A percentile compares a stretch with the other conserved stretches of the same genome.
These are phyloP conservation scores for Platycnemis pennipes DNA, from an alignment of 2,888 invertebrate genomes.

Conservation along the genomic window DNA sequence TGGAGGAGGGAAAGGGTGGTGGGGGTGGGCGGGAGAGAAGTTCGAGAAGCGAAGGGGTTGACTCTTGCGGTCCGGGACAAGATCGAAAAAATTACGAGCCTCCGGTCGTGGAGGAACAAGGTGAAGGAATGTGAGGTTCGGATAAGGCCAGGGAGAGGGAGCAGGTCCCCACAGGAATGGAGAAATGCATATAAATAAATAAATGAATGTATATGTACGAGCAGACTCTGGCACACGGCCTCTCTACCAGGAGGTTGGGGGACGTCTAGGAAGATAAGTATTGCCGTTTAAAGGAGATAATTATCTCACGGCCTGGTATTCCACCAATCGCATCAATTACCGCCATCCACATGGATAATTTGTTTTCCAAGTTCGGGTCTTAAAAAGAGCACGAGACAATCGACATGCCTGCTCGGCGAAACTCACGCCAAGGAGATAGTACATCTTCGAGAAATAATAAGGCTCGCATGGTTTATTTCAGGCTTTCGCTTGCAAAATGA, in stretches of 20 bases:
- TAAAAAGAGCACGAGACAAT: background rate
- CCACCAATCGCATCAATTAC: slow-evolving; percentile 27
- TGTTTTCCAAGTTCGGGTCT: background rate
- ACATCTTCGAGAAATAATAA: background rate
- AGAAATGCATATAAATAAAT: slow-evolving; percentile 36
- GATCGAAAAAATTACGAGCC: slow-evolving; percentile 48
- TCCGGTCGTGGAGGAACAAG: slow-evolving; percentile 37
- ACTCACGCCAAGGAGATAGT: background rate
- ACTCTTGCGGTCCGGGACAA: background rate
- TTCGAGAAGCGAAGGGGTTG: background rate
- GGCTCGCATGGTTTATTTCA: background rate
- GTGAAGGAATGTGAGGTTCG: slow-evolving; percentile 26
- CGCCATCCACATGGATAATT: background rate
- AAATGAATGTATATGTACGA: background rate
- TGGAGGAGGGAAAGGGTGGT: background rate
- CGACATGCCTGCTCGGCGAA: background rate
- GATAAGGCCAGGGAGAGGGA: background rate
- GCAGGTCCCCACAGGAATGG: background rate
- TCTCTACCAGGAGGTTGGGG: background rate
- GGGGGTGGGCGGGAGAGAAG: background rate
- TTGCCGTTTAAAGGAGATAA: background rate
- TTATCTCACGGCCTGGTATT: slow-evolving; percentile 21
- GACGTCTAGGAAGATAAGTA: background rate
- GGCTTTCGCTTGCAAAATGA: background rate
- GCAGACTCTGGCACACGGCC: background rate